Conservation (phyloP, 1,140 invertebrate genomes). For the Tribolium madens region DNA sequence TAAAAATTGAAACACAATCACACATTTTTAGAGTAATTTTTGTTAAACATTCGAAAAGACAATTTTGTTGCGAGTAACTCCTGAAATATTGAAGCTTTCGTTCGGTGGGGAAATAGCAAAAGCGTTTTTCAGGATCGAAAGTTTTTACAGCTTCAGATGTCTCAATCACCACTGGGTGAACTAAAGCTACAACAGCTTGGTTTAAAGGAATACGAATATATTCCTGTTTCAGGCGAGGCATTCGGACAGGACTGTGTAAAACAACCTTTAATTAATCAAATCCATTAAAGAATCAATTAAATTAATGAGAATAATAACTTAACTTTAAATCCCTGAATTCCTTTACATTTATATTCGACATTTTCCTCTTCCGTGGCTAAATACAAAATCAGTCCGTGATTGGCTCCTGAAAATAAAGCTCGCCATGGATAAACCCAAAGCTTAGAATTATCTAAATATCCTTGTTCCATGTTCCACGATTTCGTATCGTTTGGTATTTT, state of each 20-base stretch:
- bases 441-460: background rate
- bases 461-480: background rate
- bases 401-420: background rate
- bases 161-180: conserved; percentile 35
- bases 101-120: conserved; percentile 69
- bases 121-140: conserved; percentile 60
- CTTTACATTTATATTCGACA: background rate
- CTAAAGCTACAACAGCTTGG: background rate
- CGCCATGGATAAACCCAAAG: background rate
- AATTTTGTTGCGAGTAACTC: conserved; percentile 60
- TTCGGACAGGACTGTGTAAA: background rate
- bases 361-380: background rate
- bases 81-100: conserved; percentile 67
- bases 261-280: conserved; percentile 28
- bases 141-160: conserved; percentile 41
- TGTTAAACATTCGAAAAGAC: conserved; percentile 61
- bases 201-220: conserved; percentile 38
- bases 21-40: conserved; percentile 53
- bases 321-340: conserved; percentile 14
- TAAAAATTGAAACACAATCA: conserved; percentile 58
- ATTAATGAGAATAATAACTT: no score
- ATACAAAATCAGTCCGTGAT: background rate
- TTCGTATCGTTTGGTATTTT: background rate
- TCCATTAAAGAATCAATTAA: no score
- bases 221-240: conserved; percentile 21